Evolutionary conservation across 2,113 vertebrate genomes (phyloP), one percentile per base, ranked within the genome.

Genomic region (Ahaetulla prasina): DNA sequence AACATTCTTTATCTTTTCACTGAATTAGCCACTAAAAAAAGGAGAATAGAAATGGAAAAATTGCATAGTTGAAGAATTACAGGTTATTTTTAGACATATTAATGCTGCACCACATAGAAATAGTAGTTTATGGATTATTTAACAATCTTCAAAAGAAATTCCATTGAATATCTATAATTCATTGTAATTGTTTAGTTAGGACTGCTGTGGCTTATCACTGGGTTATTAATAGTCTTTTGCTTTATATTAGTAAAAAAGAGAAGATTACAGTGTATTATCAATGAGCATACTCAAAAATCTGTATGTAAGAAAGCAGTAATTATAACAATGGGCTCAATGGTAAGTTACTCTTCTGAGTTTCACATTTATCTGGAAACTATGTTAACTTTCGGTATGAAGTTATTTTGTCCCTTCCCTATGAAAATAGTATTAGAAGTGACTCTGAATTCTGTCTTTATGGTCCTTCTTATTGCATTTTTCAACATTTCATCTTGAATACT

Each of bases 161-260:
- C 89, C 93, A 84, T 94, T 91, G 88, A 90, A 0, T 52, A 53
- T 35, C 12, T 95, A 93, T 94, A 91, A 95, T 92, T 96, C 94
- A 54, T 90, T 47, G 39, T 94, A 86, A 87, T 88, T 68, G 74
- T 84, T 30, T 55, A 92, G 89, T 88, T 80, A 0, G 25, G 93
- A 93, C 49, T 95, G 93, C 96, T 96, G 95, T n/a, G 91, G 92
- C 94, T 96, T 90, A 90, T 57, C 93, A 92, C 8, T 45, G 68
- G 94, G 91, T 74, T 95, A 95, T 96, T 96, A 97, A 95, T 93
- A 49, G 91, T 93, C 85, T 87, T 95, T 96, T 96, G 89, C 88
- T 89, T 95, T 93, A 96, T 88, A 90, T 47, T 91, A 85, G 49
- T 23, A 43, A n/a, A 1, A 14, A 90, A 74, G 88, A 45, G 20